These are phyloP conservation scores for Apamea crenata DNA, from an alignment of 2,888 invertebrate genomes.

Conservation along the genomic window DNA sequence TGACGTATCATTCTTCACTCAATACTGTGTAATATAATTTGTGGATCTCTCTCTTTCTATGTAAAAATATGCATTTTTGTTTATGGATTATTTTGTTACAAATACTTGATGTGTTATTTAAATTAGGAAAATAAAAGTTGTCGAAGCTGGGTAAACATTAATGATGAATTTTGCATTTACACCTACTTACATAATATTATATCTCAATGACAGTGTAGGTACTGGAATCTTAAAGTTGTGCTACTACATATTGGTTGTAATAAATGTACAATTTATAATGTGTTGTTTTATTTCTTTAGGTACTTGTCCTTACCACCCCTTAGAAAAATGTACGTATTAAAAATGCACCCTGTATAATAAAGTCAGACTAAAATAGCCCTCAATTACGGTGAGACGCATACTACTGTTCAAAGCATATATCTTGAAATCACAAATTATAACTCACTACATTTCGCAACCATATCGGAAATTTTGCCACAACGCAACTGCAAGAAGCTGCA, in stretches of 20 bases:
- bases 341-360: neutral
- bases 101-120: slow-evolving; percentile 29
- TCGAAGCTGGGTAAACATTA: slow-evolving; percentile 30
- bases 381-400: no score
- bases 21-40: slow-evolving; percentile 9
- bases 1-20: slow-evolving; percentile 7
- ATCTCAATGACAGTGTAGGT: slow-evolving; percentile 48
- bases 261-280: slow-evolving; percentile 64
- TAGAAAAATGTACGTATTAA: neutral
- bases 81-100: slow-evolving; percentile 2
- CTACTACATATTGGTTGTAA: slow-evolving; percentile 65
- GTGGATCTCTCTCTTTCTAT: slow-evolving; percentile 3
- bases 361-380: neutral
- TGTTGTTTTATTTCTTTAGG: slow-evolving; percentile 21
- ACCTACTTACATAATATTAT: slow-evolving; percentile 39
- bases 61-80: slow-evolving; percentile 14
- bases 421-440: no score
- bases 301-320: neutral
- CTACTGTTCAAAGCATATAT: no score
- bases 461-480: neutral
- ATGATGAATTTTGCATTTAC: slow-evolving; percentile 47
- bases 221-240: slow-evolving; percentile 58
- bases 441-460: neutral
- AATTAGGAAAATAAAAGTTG: slow-evolving; percentile 28
- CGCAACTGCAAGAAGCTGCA: neutral